Base-by-base conservation (phyloP, 2,797 vertebrate species). In the Todus mexicanus region DNA sequence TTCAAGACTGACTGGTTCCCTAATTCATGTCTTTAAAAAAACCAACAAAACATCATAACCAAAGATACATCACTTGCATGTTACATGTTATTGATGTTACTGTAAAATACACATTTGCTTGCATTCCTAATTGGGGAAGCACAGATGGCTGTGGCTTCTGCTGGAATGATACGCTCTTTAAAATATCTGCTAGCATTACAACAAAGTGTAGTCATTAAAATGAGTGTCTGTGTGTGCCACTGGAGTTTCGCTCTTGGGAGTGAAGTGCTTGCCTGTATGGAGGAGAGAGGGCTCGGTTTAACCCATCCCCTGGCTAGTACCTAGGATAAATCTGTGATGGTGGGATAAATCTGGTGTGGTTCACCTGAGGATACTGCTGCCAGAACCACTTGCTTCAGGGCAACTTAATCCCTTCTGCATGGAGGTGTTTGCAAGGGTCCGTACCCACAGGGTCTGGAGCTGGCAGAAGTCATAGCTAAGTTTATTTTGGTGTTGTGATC, bases 31-130 rank as follows among this genome's bases (percentile, higher is more conserved):
- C 82, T 96, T 89, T 45, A 45, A 84, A 74, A 57, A 38, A 60
- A 57, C 7, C 51, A 21, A 45, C 18, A 35, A 38, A 7, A 68
- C 29, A 48, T 15, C 35, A 33, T 66, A 56, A 64, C 25, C 77
- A 84, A 82, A 91, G 76, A 75, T 72, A 64, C 69, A 89, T 90
- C 82, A 56, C 68, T 92, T 76, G 81, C 1, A 3, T 14, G 5
- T 95, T 96, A 84, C 89, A 93, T 95, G 93, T 95, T 96, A 97
- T 96, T 96, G 94, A 96, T 97, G 95, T 96, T 97, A 96, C 90
- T 95, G 95, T 96, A 97, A 97, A 97, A 97, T 95, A 96, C 96
- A 96, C 96, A 96, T 97, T 96, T 97, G 95, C 96, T 97, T 96
- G 95, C 94, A 96, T 96, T 96, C 90, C 94, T 97, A 97, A 97